These are phyloP conservation scores for Silurus glanis DNA, from an alignment of 2,113 vertebrate species.

Conservation along the genomic window DNA sequence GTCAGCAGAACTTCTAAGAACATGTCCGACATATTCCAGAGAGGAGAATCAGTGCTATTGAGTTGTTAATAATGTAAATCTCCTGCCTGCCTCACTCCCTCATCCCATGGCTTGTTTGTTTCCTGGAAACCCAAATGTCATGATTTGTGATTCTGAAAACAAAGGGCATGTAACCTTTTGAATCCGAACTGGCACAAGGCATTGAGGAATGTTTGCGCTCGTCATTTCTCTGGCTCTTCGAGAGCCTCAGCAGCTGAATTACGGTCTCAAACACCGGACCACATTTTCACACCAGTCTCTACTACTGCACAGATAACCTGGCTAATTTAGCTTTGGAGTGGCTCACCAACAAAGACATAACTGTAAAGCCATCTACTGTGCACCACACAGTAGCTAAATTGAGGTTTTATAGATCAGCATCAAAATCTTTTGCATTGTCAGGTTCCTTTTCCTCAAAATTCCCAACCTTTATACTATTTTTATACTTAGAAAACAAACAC, in stretches of 20 bases:
- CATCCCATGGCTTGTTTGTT: slow-evolving; percentile 58
- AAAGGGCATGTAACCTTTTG: slow-evolving; percentile 53
- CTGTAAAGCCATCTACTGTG: slow-evolving; percentile 29
- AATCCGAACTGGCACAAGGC: slow-evolving; percentile 59
- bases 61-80: slow-evolving; percentile 27
- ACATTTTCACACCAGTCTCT: slow-evolving; percentile 61
- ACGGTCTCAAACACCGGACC: slow-evolving; percentile 52
- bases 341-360: slow-evolving; percentile 8
- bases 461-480: not conserved
- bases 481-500: slow-evolving; percentile 6
- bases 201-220: slow-evolving; percentile 50
- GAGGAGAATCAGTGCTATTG: not conserved
- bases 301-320: slow-evolving; percentile 57
- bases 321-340: slow-evolving; percentile 50
- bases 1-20: slow-evolving; percentile 30
- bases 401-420: not conserved
- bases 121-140: slow-evolving; percentile 69
- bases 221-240: not conserved
- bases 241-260: slow-evolving; percentile 60
- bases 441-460: not conserved
- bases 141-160: slow-evolving; percentile 70
- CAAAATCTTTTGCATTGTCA: not conserved
- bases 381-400: slow-evolving; percentile 21
- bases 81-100: not conserved
- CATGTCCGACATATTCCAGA: slow-evolving; percentile 21